Conservation (phyloP, 1,140 invertebrate species). For the Archegozetes longisetosus region DNA sequence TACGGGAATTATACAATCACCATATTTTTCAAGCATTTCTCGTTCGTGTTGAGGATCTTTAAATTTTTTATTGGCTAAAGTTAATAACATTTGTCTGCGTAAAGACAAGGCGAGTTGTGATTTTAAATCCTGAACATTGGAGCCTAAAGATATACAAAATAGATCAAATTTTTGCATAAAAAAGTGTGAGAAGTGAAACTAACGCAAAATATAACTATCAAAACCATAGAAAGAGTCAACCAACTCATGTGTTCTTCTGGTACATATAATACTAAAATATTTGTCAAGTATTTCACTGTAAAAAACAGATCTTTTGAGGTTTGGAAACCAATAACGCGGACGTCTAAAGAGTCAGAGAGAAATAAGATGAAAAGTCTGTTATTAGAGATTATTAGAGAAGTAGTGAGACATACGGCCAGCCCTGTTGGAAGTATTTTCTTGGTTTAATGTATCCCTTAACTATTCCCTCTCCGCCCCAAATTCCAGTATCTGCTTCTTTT, state of each 20-base stretch:
- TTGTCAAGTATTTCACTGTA: slow-evolving; percentile 85
- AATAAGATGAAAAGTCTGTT: not conserved
- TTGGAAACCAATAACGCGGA: slow-evolving; percentile 62
- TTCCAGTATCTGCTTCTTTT: slow-evolving; percentile 57
- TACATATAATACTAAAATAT: slow-evolving; percentile 61
- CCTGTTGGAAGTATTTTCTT: slow-evolving; percentile 11
- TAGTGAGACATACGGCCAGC: slow-evolving; percentile 7
- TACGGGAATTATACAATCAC: slow-evolving; percentile 58
- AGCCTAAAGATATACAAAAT: slow-evolving; percentile 37
- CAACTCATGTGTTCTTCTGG: slow-evolving; percentile 55
- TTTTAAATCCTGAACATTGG: slow-evolving; percentile 67
- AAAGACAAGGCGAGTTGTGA: slow-evolving; percentile 61
- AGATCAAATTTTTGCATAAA: slow-evolving; percentile 14
- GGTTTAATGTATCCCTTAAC: slow-evolving; percentile 65
- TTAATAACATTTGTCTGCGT: slow-evolving; percentile 62
- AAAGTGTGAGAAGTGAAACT: slow-evolving; percentile 16
- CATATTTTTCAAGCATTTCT: slow-evolving; percentile 64
- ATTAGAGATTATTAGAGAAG: not conserved
- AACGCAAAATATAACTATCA: slow-evolving; percentile 69
- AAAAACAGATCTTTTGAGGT: slow-evolving; percentile 55
- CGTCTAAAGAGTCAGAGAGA: not conserved
- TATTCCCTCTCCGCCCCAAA: slow-evolving; percentile 94
- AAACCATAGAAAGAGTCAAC: slow-evolving; percentile 84
- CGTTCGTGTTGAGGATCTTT: slow-evolving; percentile 51
- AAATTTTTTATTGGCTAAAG: slow-evolving; percentile 52